phyloP scores from a whole-genome alignment of 2,797 vertebrate genomes.

The Typhlichthys eigenmanni region DNA sequence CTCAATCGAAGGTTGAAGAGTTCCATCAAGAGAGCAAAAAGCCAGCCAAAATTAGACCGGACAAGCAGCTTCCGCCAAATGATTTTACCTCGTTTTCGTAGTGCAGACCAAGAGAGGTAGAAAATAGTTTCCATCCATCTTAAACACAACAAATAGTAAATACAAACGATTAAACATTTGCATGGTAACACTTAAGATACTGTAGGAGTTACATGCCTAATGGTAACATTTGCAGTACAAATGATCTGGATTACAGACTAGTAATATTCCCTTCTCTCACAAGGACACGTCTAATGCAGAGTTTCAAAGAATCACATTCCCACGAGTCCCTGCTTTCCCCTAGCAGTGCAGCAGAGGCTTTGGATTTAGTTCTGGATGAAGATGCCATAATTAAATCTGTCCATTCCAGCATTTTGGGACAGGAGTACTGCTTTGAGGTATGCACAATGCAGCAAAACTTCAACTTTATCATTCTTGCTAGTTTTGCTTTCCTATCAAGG shows the following conservation, averaged over 20 bases:
- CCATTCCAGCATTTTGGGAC: constrained; percentile 94
- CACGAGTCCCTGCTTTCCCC: constrained; percentile 95
- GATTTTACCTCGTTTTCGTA: constrained; percentile 93
- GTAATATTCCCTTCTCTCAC: not conserved
- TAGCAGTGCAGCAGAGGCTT: constrained; percentile 90
- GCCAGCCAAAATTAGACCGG: constrained; percentile 94
- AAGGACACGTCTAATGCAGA: constrained; percentile 94
- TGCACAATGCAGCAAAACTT: constrained; percentile 1
- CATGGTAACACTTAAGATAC: not conserved
- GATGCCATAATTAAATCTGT: constrained; percentile 96
- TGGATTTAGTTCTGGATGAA: constrained; percentile 94
- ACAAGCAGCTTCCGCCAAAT: constrained; percentile 96
- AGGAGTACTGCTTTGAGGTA: constrained; percentile 97
- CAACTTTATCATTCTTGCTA: constrained; percentile 3
- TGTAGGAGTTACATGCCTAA: too few species aligned
- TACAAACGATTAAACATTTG: not conserved
- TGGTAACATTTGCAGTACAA: not conserved
- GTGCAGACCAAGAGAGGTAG: constrained; percentile 92
- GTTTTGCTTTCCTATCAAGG: not conserved
- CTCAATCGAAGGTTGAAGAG: constrained; percentile 93
- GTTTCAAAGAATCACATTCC: constrained; percentile 95
- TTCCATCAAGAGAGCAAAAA: constrained; percentile 95
- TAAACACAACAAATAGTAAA: too few species aligned
- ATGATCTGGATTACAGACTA: not conserved
- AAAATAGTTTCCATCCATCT: not conserved